Conservation (phyloP, 1,140 invertebrate genomes). For the Metopolophium dirhodum region DNA sequence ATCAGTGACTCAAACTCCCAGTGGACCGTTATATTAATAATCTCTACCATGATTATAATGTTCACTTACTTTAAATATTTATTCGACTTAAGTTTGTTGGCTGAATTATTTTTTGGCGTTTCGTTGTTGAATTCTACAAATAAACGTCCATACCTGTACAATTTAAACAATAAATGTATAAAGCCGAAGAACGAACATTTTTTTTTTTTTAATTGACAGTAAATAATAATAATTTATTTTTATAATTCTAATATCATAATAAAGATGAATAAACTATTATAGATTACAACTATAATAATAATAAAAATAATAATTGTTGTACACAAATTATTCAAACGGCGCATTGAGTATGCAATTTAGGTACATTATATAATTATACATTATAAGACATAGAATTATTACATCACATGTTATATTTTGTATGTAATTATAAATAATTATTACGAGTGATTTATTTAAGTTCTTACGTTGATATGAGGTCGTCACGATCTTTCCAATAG, state of each 20-base stretch:
- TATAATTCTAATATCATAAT: background rate
- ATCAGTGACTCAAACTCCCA: background rate
- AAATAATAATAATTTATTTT: background rate
- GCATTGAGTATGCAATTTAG: slow-evolving; percentile 18
- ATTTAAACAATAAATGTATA: background rate
- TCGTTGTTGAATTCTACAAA: slow-evolving; percentile 30
- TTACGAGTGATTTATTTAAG: background rate
- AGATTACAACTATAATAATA: background rate
- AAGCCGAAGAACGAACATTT: background rate
- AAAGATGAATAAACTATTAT: too few species aligned
- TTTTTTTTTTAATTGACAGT: background rate
- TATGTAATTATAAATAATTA: background rate
- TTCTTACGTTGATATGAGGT: slow-evolving; percentile 28
- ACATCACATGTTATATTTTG: background rate
- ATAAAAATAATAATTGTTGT: too few species aligned
- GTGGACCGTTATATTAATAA: background rate
- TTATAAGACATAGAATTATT: background rate
- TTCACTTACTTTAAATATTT: slow-evolving; percentile 15
- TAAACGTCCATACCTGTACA: slow-evolving; percentile 9
- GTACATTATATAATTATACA: background rate
- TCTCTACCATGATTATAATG: background rate
- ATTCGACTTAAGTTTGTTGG: slow-evolving; percentile 20
- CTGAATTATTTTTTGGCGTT: background rate
- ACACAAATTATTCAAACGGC: background rate
- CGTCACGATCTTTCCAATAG: slow-evolving; percentile 41